Conservation (phyloP, 2,113 vertebrate species). For the Heteronetta atricapilla region DNA sequence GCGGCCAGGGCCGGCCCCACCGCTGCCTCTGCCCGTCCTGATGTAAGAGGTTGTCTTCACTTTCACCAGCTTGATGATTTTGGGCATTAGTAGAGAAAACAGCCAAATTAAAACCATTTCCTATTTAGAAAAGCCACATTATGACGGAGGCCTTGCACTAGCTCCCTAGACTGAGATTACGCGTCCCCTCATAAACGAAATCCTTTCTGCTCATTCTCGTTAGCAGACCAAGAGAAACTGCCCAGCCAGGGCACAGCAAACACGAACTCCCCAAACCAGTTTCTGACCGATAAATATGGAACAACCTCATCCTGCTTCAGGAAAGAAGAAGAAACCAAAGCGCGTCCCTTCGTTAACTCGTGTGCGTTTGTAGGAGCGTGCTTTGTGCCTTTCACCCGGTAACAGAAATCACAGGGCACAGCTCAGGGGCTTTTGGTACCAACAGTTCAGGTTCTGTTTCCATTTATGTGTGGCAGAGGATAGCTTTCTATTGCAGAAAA, state of each 20-base stretch:
- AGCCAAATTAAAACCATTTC: background rate
- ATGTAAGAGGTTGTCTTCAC: background rate
- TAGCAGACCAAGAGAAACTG: background rate
- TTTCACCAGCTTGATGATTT: background rate
- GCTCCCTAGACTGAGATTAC: rapidly evolving
- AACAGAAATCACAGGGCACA: background rate
- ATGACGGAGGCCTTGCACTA: background rate
- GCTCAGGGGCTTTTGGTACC: background rate
- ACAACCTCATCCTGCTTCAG: background rate
- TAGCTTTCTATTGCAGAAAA: background rate
- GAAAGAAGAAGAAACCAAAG: background rate
- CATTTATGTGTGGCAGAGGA: background rate
- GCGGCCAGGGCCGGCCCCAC: background rate
- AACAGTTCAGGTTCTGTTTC: background rate
- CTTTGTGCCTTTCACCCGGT: background rate
- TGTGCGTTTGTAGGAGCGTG: background rate
- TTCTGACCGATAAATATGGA: background rate
- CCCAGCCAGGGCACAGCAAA: constrained; percentile 39
- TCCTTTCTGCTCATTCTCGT: background rate
- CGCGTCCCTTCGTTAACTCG: background rate
- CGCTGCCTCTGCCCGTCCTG: background rate
- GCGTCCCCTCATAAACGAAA: background rate
- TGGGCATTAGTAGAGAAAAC: background rate
- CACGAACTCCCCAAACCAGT: background rate
- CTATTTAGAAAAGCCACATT: background rate